Evolutionary conservation across 2,888 invertebrate species (phyloP), one percentile per base, ranked within the genome.

Genomic region (Myathropa florea): DNA sequence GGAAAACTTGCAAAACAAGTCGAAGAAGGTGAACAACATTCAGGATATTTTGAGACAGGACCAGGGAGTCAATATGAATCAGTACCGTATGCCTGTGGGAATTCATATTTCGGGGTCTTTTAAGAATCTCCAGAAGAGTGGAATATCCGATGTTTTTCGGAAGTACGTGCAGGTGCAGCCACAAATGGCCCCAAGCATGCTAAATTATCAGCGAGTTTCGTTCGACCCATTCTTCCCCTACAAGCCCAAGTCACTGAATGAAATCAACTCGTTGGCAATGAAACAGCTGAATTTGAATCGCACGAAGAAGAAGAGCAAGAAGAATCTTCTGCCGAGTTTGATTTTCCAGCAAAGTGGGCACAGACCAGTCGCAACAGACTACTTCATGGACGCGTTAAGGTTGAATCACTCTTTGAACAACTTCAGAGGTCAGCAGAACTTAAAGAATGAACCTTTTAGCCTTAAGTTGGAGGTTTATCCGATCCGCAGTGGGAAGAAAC

Each of bases 201-300:
- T 59, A 0, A 81, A 39, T 12, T 90, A 90, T 61, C 91, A 91
- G 33, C 91, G 91, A 10, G 89, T 92, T 23, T 90, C 91, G 33
- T 89, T 92, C 73, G 96, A 96, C 90, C 96, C 96, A 21, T 94
- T 96, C 87, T 95, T 94, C 90, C 94, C 94, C 2, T 96, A 94
- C 89, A 96, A 96, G 90, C 96, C 96, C 0, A 94, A 95, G 80
- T 95, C 94, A 88, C 96, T 96, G 0, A 94, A 95, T 39, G 96
- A 96, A 76, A 94, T 96, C 0, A 96, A 96, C 92, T 92, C 96
- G 55, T 90, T 96, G 88, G 96, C 96, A 3, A 94, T 95, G 55
- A 93, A 92, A 53, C 93, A 92, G 79, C 91, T 93, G 30, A 89
- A 89, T 21, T 79, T 90, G 88, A 77, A 82, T 18, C 89, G 83